Evolutionary conservation across 2,888 invertebrate species (phyloP).

Genomic region (Tinea semifulvella): DNA sequence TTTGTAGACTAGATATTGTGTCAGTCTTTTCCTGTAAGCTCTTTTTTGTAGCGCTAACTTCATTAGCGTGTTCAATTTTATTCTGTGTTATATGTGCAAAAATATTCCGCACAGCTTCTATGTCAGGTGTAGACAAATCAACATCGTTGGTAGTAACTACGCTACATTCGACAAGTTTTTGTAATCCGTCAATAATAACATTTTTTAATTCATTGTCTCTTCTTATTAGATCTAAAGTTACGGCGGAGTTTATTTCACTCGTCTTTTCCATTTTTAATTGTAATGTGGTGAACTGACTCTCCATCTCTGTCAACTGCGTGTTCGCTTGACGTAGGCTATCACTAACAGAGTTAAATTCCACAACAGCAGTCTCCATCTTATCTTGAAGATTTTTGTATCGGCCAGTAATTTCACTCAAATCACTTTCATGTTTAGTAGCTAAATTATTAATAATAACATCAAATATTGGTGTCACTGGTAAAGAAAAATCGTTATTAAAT

Average conservation of each 20-base stretch:
- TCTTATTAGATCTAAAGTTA: slow-evolving; percentile 42
- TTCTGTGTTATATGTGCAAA: neutral
- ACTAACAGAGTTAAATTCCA: slow-evolving; percentile 31
- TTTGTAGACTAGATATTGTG: slow-evolving; percentile 26
- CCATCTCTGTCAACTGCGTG: slow-evolving; percentile 33
- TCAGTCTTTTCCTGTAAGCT: slow-evolving; percentile 25
- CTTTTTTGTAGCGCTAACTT: slow-evolving; percentile 21
- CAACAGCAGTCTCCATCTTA: slow-evolving; percentile 27
- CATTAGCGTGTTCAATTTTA: neutral
- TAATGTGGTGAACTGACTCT: slow-evolving; percentile 39
- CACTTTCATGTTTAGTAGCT: slow-evolving; percentile 28
- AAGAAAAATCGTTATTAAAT: slow-evolving; percentile 36
- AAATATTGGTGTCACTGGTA: slow-evolving; percentile 30
- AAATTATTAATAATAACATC: slow-evolving; percentile 31
- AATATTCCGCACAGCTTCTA: neutral
- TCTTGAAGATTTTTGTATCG: slow-evolving; percentile 30
- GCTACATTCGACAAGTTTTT: neutral
- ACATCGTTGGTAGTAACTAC: neutral
- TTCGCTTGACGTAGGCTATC: slow-evolving; percentile 33
- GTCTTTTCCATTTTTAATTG: slow-evolving; percentile 39
- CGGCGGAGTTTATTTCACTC: slow-evolving; percentile 43
- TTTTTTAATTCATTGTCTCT: too few relatives aligned
- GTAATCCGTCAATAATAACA: too few relatives aligned
- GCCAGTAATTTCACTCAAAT: slow-evolving; percentile 26
- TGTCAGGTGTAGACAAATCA: neutral